Evolutionary conservation across 1,140 invertebrate genomes (phyloP), one percentile per base, ranked within the genome.

Genomic region (Solenopsis fugax): DNA sequence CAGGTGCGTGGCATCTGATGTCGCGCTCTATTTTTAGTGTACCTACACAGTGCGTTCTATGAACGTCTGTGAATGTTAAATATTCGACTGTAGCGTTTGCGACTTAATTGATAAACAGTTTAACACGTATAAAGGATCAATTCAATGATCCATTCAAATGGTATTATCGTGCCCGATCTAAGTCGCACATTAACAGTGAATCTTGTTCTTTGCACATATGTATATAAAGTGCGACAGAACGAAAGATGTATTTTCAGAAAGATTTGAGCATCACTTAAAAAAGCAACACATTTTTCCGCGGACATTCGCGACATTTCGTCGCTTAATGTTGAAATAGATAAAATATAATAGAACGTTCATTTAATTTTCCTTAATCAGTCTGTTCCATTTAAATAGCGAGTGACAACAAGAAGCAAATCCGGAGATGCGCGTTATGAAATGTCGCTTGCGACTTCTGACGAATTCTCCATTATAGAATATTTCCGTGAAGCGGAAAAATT

Each of bases 401-500:
- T n/a, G 10, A 34, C 18, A 13, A 50, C 34, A 1, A 24, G 1
- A 69, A 37, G 10, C 5, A 67, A 21, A 67, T 18, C 67, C 50
- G 9, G 6, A 80, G 0, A 10, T 16, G 45, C 29, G 13, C 16
- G 13, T 50, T 78, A 34, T 10, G 58, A 78, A 78, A 67, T 16
- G 21, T 80, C n/a, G 45, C 13, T n/a, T 13, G 6, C 16, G 1
- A 64, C 24, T 76, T 64, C 45, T 84, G 34, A 48, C 13, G 21
- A 69, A 13, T 58, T 58, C 12, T 12, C 45, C 29, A 18, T 18
- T 76, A 50, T 52, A 65, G 37, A 65, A 65, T 41, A 65, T 65
- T 65, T n/a, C 41, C 1, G 29, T 6, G 7, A 81, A 41, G 34
- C 58, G 84, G 76, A 85, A 87, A 91, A 90, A 34, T 91, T 90